Evolutionary conservation across 1,140 invertebrate species (phyloP), one percentile per base, ranked within the genome.

Genomic region (Calephelis nemesis): DNA sequence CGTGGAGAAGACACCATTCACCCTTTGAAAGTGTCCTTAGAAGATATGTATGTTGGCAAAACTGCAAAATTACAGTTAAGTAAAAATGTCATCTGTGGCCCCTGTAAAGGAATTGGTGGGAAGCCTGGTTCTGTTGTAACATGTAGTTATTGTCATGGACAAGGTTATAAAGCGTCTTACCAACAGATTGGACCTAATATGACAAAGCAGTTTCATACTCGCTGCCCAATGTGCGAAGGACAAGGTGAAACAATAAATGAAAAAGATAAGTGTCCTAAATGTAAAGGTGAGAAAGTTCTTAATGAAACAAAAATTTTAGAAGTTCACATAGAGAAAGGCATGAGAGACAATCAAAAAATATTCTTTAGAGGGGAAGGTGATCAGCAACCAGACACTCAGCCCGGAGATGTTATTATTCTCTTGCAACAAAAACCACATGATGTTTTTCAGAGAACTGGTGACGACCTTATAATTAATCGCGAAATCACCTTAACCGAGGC

Each of bases 11-110:
- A 96, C 80, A 95, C 95, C 11, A 91, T 95, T 67, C 95, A 96
- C 87, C 94, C 95, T 9, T 83, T 95, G 48, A 95, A 95, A 85
- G 97, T 99, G 3, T 93, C 96, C 5, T 91, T 99, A 67, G 97
- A 98, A 90, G 97, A 98, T 82, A 92, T 99, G 77, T 99, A 98
- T 83, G 96, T 97, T 91, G 98, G 98, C 3, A 95, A 96, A 87
- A 95, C 95, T 8, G 93, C 96, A 19, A 97, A 96, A 83, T 89
- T 98, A 65, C 95, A 97, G 73, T 92, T 98, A 58, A 96, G 95
- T 83, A 97, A 97, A 87, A 97, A 97, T 92, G 95, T 98, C 1
- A 95, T 97, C 70, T 99, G 98, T 92, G 88, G 88, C 12, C 93
- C 94, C 79, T 99, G 98, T 92, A 93, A 95, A 72, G 98, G 98